These are phyloP conservation scores for Psix sp. DNA, from an alignment of 1,140 invertebrate species.

Conservation along the genomic window DNA sequence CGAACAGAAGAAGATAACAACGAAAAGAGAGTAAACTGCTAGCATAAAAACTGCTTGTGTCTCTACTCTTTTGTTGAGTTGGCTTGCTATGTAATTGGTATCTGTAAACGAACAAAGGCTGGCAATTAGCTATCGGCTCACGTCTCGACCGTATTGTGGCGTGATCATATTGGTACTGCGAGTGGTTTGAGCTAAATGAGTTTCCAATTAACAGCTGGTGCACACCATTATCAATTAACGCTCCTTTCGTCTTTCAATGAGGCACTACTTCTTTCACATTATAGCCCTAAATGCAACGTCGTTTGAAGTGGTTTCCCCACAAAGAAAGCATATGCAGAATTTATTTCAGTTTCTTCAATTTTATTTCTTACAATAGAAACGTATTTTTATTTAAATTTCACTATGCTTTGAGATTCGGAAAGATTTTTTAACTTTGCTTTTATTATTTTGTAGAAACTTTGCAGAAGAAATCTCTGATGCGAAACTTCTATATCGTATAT, in stretches of 20 bases:
- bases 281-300: conserved; percentile 8
- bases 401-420: no score
- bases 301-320: no score
- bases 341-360: no score
- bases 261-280: conserved; percentile 18
- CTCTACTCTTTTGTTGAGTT: conserved; percentile 41
- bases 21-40: conserved; percentile 6
- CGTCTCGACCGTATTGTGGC: conserved; percentile 41
- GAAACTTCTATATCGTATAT: no score
- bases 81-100: conserved; percentile 55
- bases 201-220: conserved; percentile 55
- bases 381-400: no score
- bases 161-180: conserved; percentile 52
- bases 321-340: no score
- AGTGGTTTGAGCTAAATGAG: conserved; percentile 50
- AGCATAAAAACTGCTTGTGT: conserved; percentile 31
- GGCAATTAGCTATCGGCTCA: conserved; percentile 57
- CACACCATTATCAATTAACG: conserved; percentile 45
- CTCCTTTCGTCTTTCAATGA: conserved; percentile 10
- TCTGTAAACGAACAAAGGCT: conserved; percentile 58
- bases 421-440: no score
- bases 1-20: conserved; percentile 16
- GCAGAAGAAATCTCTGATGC: no score
- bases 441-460: no score
- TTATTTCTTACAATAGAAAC: no score